Conservation (phyloP, 1,140 invertebrate genomes). For the Manduca sexta region DNA sequence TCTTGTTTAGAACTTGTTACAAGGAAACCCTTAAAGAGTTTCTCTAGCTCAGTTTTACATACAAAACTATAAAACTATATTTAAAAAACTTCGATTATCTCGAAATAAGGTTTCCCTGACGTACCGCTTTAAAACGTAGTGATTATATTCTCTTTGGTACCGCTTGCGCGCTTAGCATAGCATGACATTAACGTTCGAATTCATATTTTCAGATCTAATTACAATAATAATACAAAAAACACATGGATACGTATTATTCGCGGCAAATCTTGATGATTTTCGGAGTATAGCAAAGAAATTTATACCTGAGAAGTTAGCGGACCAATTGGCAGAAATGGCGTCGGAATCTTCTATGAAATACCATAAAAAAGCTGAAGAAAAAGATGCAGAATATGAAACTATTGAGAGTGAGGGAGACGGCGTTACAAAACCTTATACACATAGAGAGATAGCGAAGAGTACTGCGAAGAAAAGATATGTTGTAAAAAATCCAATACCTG, state of each 20-base stretch:
- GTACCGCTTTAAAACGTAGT: too few species aligned
- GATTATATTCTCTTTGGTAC: too few species aligned
- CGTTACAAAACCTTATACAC: conserved; percentile 22
- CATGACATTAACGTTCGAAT: too few species aligned
- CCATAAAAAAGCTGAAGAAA: conserved; percentile 2
- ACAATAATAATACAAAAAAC: too few species aligned
- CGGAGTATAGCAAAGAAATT: conserved; percentile 36
- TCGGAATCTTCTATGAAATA: conserved; percentile 3
- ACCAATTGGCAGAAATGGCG: conserved; percentile 23
- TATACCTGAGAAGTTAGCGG: conserved; percentile 24
- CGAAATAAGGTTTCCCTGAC: too few species aligned
- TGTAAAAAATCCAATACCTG: conserved; percentile 6
- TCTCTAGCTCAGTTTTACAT: too few species aligned
- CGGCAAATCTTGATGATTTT: conserved; percentile 46
- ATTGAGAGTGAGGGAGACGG: conserved; percentile 10
- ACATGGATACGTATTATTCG: conserved; percentile 30
- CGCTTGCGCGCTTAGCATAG: too few species aligned
- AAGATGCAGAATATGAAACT: conserved; percentile 7
- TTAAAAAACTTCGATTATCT: too few species aligned
- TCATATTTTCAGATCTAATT: neutral
- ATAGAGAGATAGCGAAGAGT: conserved; percentile 1
- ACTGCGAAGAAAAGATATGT: conserved; percentile 2
- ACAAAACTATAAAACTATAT: too few species aligned
- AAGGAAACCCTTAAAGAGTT: too few species aligned
- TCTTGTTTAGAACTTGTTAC: too few species aligned